Conservation (phyloP, 2,113 vertebrate species). For the Dicaeum eximium region DNA sequence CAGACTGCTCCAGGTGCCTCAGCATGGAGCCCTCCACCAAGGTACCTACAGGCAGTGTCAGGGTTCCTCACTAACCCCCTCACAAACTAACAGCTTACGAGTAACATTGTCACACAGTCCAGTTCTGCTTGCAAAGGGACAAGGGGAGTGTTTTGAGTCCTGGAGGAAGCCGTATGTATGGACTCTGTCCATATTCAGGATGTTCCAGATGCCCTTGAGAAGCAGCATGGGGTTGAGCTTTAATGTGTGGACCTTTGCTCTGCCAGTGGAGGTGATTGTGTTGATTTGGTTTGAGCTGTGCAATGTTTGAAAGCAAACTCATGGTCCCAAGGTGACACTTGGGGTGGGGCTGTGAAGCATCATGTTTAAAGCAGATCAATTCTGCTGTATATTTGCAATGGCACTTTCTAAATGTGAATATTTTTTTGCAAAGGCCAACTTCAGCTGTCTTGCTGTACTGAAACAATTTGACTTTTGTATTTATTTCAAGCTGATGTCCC, state of each 20-base stretch:
- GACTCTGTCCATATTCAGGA: background rate
- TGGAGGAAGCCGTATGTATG: background rate
- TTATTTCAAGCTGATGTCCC: constrained; percentile 49
- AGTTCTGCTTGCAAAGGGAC: background rate
- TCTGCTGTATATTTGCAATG: constrained; percentile 70
- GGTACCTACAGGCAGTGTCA: rapidly evolving
- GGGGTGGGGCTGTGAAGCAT: constrained; percentile 26
- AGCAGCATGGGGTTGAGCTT: background rate
- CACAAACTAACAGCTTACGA: background rate
- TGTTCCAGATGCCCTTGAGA: background rate
- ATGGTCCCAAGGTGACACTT: constrained; percentile 37
- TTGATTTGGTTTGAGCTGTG: constrained; percentile 26
- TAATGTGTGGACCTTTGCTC: background rate
- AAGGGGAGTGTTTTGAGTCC: background rate
- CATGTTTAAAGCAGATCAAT: constrained; percentile 3
- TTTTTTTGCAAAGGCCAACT: constrained; percentile 27
- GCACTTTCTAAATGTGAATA: constrained; percentile 75
- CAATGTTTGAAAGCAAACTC: constrained; percentile 37
- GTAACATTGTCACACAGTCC: no score
- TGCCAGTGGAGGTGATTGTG: background rate
- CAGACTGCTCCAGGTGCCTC: background rate
- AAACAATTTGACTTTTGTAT: constrained; percentile 57
- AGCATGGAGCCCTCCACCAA: rapidly evolving
- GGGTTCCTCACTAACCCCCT: background rate
- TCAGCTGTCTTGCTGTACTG: background rate